These are phyloP conservation scores for Penaeus vannamei DNA, from an alignment of 1,140 invertebrate genomes.

Conservation along the genomic window DNA sequence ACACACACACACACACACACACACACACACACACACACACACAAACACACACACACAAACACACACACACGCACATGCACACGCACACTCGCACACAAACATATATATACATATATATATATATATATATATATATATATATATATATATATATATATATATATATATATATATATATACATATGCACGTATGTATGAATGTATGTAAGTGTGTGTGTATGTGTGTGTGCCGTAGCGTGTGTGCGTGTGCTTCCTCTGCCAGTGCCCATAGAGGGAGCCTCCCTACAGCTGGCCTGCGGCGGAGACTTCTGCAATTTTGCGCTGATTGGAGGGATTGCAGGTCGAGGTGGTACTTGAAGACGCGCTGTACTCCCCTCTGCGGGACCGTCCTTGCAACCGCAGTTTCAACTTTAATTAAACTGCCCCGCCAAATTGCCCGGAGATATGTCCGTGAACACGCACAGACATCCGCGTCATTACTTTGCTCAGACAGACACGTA, in stretches of 20 bases:
- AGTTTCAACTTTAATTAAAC: not conserved
- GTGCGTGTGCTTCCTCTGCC: not conserved
- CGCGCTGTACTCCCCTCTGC: too few relatives aligned
- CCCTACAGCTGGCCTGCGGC: not conserved
- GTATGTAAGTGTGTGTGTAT: conserved; percentile 4
- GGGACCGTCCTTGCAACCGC: too few relatives aligned
- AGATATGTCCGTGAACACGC: not conserved
- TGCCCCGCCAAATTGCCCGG: not conserved
- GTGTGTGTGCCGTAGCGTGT: not conserved
- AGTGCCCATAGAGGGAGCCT: not conserved
- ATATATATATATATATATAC: not conserved
- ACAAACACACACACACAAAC: not conserved
- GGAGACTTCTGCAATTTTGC: too few relatives aligned
- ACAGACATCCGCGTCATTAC: not conserved
- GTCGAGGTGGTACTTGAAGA: too few relatives aligned
- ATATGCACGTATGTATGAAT: conserved; percentile 1
- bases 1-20: not conserved
- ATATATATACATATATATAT: conserved; percentile 7
- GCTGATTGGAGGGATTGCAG: too few relatives aligned
- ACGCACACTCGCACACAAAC: not conserved
- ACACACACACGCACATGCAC: not conserved
- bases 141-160: conserved; percentile 9
- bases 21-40: not conserved
- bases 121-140: conserved; percentile 4
- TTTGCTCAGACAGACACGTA: not conserved